Conservation (phyloP, 2,113 vertebrate genomes). For the Argyrosomus japonicus region DNA sequence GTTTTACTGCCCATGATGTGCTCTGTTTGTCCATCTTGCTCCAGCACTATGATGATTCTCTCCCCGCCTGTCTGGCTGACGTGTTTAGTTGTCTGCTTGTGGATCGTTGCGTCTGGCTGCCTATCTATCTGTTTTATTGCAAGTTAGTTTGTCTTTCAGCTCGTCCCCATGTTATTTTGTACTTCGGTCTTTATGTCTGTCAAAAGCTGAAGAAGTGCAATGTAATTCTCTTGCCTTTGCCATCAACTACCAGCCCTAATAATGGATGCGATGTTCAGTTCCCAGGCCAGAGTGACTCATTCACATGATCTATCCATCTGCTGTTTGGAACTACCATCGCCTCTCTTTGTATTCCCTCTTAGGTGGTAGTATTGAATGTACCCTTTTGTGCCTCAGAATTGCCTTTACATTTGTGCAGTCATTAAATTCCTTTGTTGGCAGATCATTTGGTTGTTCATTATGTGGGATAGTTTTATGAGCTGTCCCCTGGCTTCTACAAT, state of each 20-base stretch:
- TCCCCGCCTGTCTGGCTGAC: slow-evolving; percentile 38
- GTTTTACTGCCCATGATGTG: slow-evolving; percentile 65
- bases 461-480: slow-evolving; percentile 48
- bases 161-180: slow-evolving; percentile 12
- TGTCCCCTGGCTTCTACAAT: slow-evolving; percentile 45
- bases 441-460: slow-evolving; percentile 66
- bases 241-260: slow-evolving; percentile 34
- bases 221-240: slow-evolving; percentile 31
- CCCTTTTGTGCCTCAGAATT: slow-evolving; percentile 34
- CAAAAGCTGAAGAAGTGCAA: slow-evolving; percentile 34
- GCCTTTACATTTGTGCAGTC: slow-evolving; percentile 63
- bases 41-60: slow-evolving; percentile 46
- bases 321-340: slow-evolving; percentile 33
- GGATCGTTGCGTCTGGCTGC: slow-evolving; percentile 26
- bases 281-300: slow-evolving; percentile 38
- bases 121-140: slow-evolving; percentile 44
- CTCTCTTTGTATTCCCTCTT: slow-evolving; percentile 34
- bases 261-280: slow-evolving; percentile 40
- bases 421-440: slow-evolving; percentile 61
- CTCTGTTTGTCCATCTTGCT: slow-evolving; percentile 57
- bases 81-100: slow-evolving; percentile 36
- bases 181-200: slow-evolving; percentile 29
- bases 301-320: slow-evolving; percentile 56
- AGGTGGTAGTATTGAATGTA: slow-evolving; percentile 18
- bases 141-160: slow-evolving; percentile 47